A percentile compares a stretch with the other conserved stretches of the same genome.
Conservation (phyloP, 1,140 invertebrate species). For the Vanessa atalanta region DNA sequence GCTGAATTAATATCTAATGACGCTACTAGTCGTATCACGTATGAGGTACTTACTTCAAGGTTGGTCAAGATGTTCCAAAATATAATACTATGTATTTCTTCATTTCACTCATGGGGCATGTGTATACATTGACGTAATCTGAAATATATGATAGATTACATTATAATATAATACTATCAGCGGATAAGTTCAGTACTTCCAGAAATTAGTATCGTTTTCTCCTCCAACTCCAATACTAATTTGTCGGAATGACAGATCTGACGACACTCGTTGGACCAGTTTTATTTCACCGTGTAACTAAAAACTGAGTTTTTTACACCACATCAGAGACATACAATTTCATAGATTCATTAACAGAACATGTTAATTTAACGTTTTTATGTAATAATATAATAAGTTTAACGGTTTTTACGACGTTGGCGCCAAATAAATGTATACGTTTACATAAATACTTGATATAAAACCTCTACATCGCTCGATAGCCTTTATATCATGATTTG, state of each 20-base stretch:
- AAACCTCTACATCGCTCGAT: slow-evolving; percentile 44
- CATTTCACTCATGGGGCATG: slow-evolving; percentile 61
- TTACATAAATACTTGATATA: slow-evolving; percentile 57
- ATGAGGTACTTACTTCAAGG: slow-evolving; percentile 73
- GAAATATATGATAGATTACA: slow-evolving; percentile 47
- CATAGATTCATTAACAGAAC: slow-evolving; percentile 34
- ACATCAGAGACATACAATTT: slow-evolving; percentile 36
- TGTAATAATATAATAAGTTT: slow-evolving; percentile 49
- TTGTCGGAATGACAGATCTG: slow-evolving; percentile 76
- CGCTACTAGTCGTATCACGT: slow-evolving; percentile 44
- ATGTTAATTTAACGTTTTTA: slow-evolving; percentile 31
- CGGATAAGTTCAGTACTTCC: neutral
- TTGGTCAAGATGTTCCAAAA: slow-evolving; percentile 77
- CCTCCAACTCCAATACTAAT: slow-evolving; percentile 51
- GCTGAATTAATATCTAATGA: slow-evolving; percentile 45
- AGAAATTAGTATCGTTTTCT: slow-evolving; percentile 46
- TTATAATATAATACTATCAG: slow-evolving; percentile 23
- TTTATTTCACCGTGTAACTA: slow-evolving; percentile 64
- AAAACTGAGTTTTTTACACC: slow-evolving; percentile 40
- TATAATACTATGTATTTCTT: slow-evolving; percentile 60
- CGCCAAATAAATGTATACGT: slow-evolving; percentile 79
- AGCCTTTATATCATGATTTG: slow-evolving; percentile 35
- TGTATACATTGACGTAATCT: slow-evolving; percentile 53
- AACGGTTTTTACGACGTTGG: slow-evolving; percentile 77
- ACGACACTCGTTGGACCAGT: slow-evolving; percentile 75